Evolutionary conservation across 2,113 vertebrate genomes (phyloP).

Genomic region (Syrrhaptes paradoxus): DNA sequence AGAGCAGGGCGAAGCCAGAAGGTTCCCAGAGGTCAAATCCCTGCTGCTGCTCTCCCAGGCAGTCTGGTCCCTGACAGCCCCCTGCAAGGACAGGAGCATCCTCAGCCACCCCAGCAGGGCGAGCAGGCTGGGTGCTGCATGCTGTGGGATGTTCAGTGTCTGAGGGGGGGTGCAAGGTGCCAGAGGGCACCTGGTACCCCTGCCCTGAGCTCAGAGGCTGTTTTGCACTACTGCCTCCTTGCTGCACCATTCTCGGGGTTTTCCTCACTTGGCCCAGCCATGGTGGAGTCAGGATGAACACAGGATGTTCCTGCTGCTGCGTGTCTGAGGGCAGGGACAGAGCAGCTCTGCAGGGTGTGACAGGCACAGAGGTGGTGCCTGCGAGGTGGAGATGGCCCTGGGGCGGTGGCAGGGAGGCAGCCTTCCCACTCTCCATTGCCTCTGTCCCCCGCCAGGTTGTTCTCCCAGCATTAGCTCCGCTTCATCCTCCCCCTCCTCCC

Average conservation of each 20-base stretch:
- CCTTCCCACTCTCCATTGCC: not conserved
- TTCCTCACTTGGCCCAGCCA: not conserved
- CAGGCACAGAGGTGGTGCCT: not conserved
- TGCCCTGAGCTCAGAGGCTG: not conserved
- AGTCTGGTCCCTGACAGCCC: rapidly evolving
- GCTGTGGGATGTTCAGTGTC: not conserved
- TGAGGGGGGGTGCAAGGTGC: not conserved
- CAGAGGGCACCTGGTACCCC: not conserved
- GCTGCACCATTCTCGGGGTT: not conserved
- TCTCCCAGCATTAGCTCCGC: not conserved
- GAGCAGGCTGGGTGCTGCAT: not conserved
- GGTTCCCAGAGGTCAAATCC: not conserved
- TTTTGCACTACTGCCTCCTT: not conserved
- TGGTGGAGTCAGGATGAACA: not conserved
- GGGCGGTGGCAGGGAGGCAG: not conserved
- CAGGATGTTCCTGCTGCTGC: not conserved
- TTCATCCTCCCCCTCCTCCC: not conserved
- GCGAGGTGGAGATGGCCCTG: not conserved
- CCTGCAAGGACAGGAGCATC: not conserved
- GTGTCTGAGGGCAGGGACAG: not conserved
- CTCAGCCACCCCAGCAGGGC: not conserved
- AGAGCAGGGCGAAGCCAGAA: not conserved
- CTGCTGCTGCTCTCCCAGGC: not conserved
- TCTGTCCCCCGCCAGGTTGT: not conserved
- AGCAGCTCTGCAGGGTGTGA: not conserved